Base-by-base conservation (phyloP, 2,888 invertebrate genomes). In the Rotaria socialis region DNA sequence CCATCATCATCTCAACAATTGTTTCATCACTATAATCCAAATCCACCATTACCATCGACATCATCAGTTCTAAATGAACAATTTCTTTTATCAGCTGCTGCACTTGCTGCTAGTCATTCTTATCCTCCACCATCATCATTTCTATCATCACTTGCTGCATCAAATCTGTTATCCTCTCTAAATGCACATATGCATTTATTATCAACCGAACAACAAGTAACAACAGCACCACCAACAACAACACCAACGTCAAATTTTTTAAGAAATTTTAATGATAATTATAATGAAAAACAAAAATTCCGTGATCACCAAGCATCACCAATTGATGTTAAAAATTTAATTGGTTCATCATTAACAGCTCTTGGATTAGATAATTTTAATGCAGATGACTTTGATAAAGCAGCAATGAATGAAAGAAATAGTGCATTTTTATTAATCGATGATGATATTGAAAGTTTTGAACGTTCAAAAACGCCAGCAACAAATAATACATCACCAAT, bases 371-470 rank as follows among this genome's bases (percentile, higher is more conserved):
- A 47, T 80, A 80, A 80, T 80, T 11, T 80, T 47, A n/a, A 80
- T 80, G 80, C 24, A 80, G 47, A 80, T 47, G 80, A 80, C 11
- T 80, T 80, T 47, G 80, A 80, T 80, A 80, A 80, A 47, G 80
- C 47, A 10, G 24, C 80, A 14, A 80, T 10, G 0, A 80, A 80
- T 47, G 47, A 80, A 14, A 24, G 47, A 47, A 80, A 47, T 16
- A 47, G 47, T 47, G n/a, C 41, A n/a, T 11, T n/a, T 80, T 24
- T 80, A 80, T n/a, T 80, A n/a, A 43, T 80, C n/a, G 80, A 80
- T 67, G 6, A 67, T 47, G 80, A 80, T 47, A 80, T 47, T 10
- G 80, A 80, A 47, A 80, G 14, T 80, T 80, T 80, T 47, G 80
- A 80, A 80, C 47, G 80, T 47, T 80, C 80, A 47, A 47, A 35